Conservation (phyloP, 2,888 invertebrate species). For the Nipponacmea schrenckii region DNA sequence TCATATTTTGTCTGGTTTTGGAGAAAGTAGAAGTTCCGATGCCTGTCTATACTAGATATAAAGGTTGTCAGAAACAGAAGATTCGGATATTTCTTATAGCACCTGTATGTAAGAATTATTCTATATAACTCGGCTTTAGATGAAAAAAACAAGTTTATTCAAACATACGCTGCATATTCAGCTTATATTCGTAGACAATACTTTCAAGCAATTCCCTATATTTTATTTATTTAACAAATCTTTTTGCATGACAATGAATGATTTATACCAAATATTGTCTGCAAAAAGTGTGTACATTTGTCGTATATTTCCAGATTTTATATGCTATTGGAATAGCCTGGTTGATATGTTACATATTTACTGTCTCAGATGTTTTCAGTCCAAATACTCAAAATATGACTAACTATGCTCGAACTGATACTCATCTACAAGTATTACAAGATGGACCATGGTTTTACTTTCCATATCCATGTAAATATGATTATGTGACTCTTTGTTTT, state of each 20-base stretch:
- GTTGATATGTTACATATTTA: conserved; percentile 42
- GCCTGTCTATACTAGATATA: conserved; percentile 31
- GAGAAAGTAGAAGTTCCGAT: conserved; percentile 36
- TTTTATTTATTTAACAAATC: too few relatives aligned
- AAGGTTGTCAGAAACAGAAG: conserved; percentile 35
- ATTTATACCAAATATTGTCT: too few relatives aligned
- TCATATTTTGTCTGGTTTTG: conserved; percentile 40
- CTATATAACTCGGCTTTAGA: not conserved
- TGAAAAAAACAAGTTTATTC: not conserved
- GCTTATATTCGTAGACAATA: not conserved
- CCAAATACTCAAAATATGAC: conserved; percentile 18
- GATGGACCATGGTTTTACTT: conserved; percentile 45
- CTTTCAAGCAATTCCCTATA: too few relatives aligned
- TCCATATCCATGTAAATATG: conserved; percentile 49
- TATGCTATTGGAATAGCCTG: conserved; percentile 43
- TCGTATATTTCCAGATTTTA: conserved; percentile 36
- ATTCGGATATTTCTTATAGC: conserved; percentile 44
- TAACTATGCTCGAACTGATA: conserved; percentile 41
- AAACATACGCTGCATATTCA: not conserved
- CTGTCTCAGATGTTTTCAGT: conserved; percentile 36
- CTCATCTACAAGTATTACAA: conserved; percentile 33
- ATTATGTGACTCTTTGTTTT: not conserved
- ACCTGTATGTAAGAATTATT: conserved; percentile 34
- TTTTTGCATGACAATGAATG: too few relatives aligned
- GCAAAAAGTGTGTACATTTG: too few relatives aligned